Evolutionary conservation across 2,113 vertebrate genomes (phyloP).

Genomic region (Nymphicus hollandicus): DNA sequence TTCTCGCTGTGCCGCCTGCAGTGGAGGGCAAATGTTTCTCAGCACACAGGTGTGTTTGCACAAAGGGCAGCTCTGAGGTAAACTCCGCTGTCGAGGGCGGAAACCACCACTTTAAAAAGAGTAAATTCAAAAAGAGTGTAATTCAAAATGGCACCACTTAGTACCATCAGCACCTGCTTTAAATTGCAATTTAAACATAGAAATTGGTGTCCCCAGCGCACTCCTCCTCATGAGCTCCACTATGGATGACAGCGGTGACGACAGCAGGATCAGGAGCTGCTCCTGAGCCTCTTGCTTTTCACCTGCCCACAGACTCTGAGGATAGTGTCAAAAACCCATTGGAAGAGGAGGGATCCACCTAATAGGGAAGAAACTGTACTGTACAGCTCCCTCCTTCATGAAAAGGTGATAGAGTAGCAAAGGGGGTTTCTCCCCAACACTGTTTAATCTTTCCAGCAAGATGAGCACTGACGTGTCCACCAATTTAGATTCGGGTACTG

Average conservation of each 20-base stretch:
- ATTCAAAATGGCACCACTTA: not conserved
- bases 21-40: not conserved
- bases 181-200: not conserved
- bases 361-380: not conserved
- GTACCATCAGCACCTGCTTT: not conserved
- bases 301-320: not conserved
- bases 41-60: not conserved
- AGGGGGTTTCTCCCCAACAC: not conserved
- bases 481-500: not conserved
- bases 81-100: accelerated
- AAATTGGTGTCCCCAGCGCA: not conserved
- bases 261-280: not conserved
- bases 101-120: not conserved
- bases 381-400: not conserved
- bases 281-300: not conserved
- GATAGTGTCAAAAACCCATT: not conserved
- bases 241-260: accelerated
- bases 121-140: not conserved
- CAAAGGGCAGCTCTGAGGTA: not conserved
- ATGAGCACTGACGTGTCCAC: not conserved
- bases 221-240: not conserved
- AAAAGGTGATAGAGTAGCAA: not conserved
- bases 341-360: not conserved
- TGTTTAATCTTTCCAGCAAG: not conserved
- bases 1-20: accelerated